A percentile compares a stretch with the other conserved stretches of the same genome.
Evolutionary conservation across 2,797 vertebrate species (phyloP).

Genomic region (Echiichthys vipera): DNA sequence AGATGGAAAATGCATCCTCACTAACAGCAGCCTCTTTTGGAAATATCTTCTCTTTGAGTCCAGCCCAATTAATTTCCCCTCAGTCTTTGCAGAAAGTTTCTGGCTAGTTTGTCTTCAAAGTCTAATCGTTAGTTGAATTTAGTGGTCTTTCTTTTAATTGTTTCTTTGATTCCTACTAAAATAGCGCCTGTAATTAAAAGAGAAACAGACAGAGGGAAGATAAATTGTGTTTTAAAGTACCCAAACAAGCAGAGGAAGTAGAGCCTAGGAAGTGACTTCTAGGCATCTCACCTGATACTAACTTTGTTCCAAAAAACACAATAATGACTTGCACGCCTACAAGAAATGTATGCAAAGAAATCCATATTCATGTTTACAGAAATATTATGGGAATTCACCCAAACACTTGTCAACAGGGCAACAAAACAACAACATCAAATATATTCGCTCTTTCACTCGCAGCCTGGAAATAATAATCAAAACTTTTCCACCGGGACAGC

Average conservation of each 20-base stretch:
- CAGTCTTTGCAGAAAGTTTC: slow-evolving; percentile 60
- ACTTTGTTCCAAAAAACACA: slow-evolving; percentile 14
- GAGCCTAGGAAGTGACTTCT: slow-evolving; percentile 15
- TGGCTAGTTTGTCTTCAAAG: slow-evolving; percentile 50
- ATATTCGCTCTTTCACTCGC: slow-evolving; percentile 3
- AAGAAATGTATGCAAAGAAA: slow-evolving; percentile 28
- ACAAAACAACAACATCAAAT: slow-evolving; percentile 37
- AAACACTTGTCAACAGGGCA: slow-evolving; percentile 18
- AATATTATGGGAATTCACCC: slow-evolving; percentile 20
- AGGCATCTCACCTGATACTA: background rate
- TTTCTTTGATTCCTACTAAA: slow-evolving; percentile 69
- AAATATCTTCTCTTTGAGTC: slow-evolving; percentile 30
- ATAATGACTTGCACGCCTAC: slow-evolving; percentile 22
- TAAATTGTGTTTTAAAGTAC: slow-evolving; percentile 57
- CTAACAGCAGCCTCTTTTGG: slow-evolving; percentile 24
- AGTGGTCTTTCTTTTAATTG: slow-evolving; percentile 69
- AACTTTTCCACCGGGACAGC: slow-evolving; percentile 19
- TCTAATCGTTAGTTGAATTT: slow-evolving; percentile 65
- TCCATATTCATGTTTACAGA: slow-evolving; percentile 30
- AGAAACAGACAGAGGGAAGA: slow-evolving; percentile 39
- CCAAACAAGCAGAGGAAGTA: slow-evolving; percentile 26
- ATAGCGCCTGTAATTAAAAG: slow-evolving; percentile 67
- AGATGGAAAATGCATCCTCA: slow-evolving; percentile 37
- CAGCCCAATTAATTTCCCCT: slow-evolving; percentile 64
- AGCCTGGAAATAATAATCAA: slow-evolving; percentile 36